A percentile compares a stretch with the other conserved stretches of the same genome.
These are phyloP conservation scores for Aphaenogaster rudis DNA, from an alignment of 1,140 invertebrate species.

Conservation along the genomic window DNA sequence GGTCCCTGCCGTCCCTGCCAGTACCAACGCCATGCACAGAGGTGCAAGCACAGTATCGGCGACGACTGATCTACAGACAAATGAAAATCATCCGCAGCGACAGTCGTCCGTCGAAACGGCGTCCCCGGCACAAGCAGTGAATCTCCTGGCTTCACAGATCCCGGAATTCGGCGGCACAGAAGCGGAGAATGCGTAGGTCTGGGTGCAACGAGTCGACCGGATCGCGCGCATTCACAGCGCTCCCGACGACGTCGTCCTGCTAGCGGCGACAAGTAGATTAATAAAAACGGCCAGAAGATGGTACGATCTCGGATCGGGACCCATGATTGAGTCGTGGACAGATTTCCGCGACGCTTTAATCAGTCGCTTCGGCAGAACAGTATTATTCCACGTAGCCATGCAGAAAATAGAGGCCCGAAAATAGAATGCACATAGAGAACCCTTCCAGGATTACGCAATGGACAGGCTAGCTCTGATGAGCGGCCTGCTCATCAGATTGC, in stretches of 20 bases:
- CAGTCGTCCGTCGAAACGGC: neutral
- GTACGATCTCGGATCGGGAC: neutral
- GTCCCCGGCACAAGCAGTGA: neutral
- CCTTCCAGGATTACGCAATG: neutral
- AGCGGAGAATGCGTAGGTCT: neutral
- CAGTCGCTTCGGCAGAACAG: neutral
- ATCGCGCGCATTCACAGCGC: neutral
- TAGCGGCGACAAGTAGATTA: neutral
- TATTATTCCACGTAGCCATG: neutral
- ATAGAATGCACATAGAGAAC: neutral
- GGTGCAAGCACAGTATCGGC: no score
- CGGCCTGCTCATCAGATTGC: neutral
- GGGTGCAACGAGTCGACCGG: neutral
- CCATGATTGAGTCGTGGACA: neutral
- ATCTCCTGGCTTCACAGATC: neutral
- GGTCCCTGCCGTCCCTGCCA: no score
- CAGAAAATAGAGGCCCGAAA: neutral
- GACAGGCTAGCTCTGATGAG: neutral
- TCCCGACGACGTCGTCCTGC: neutral
- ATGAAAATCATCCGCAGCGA: no score
- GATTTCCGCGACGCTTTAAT: neutral
- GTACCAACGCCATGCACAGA: no score
- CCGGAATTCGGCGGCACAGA: neutral
- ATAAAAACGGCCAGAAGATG: neutral
- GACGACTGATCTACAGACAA: no score